Evolutionary conservation across 2,888 invertebrate genomes (phyloP).

Genomic region (Drosophila affinis): DNA sequence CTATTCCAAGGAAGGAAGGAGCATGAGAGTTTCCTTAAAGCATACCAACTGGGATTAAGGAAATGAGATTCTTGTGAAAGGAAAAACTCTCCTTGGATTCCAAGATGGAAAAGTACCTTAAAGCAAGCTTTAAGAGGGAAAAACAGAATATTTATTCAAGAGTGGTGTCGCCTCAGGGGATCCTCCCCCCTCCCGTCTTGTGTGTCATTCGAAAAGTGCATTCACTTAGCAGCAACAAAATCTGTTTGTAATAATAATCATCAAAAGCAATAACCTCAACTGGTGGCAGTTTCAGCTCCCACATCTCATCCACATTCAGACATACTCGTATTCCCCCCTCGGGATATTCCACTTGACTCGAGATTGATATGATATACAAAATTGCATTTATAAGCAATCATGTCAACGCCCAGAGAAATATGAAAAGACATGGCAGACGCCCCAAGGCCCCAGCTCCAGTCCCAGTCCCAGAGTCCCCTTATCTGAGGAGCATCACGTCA

Average conservation of each 20-base stretch:
- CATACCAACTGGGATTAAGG: not conserved
- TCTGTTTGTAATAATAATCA: slow-evolving; percentile 76
- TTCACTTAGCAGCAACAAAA: slow-evolving; percentile 52
- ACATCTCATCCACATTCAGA: too few species aligned
- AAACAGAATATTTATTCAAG: slow-evolving; percentile 33
- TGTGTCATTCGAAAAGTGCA: slow-evolving; percentile 54
- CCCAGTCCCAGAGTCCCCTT: slow-evolving; percentile 14
- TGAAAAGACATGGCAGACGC: slow-evolving; percentile 48
- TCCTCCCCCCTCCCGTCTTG: not conserved
- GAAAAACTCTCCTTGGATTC: slow-evolving; percentile 42
- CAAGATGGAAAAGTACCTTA: too few species aligned
- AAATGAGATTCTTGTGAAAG: slow-evolving; percentile 37
- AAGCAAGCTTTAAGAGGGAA: not conserved
- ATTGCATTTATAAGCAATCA: slow-evolving; percentile 79
- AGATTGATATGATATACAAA: slow-evolving; percentile 59
- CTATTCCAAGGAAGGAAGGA: not conserved
- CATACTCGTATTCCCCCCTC: not conserved
- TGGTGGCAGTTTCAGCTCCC: slow-evolving; percentile 3
- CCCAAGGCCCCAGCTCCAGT: slow-evolving; percentile 5
- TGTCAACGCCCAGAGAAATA: slow-evolving; percentile 73
- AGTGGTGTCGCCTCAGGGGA: not conserved
- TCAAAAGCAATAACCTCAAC: slow-evolving; percentile 55
- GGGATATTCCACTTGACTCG: slow-evolving; percentile 9
- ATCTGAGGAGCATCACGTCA: not conserved
- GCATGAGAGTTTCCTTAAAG: not conserved